Evolutionary conservation across 2,888 invertebrate genomes (phyloP).

Genomic region (Nephrotoma guestfalica): DNA sequence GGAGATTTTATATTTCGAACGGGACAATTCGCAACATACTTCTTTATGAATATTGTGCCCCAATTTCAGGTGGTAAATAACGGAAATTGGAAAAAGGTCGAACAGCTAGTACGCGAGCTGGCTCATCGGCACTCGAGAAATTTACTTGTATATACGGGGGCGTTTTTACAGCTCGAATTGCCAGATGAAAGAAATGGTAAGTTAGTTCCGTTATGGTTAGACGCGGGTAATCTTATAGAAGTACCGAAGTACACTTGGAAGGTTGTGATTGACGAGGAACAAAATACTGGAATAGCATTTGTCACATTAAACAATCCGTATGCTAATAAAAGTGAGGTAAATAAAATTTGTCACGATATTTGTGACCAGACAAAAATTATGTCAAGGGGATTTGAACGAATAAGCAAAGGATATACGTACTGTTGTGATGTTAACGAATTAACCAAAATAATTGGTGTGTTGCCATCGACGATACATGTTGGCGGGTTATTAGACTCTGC

Average conservation of each 20-base stretch:
- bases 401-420: slow-evolving; percentile 18
- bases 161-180: slow-evolving; percentile 29
- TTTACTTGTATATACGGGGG: slow-evolving; percentile 33
- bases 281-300: slow-evolving; percentile 30
- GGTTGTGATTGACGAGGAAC: slow-evolving; percentile 29
- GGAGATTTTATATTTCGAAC: slow-evolving; percentile 36
- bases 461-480: neutral
- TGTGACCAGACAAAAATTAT: slow-evolving; percentile 12
- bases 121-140: slow-evolving; percentile 25
- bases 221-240: slow-evolving; percentile 23
- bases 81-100: slow-evolving; percentile 37
- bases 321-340: slow-evolving; percentile 9
- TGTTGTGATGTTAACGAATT: slow-evolving; percentile 14
- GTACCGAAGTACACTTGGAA: slow-evolving; percentile 36
- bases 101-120: slow-evolving; percentile 28
- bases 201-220: slow-evolving; percentile 15
- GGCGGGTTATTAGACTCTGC: neutral
- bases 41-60: slow-evolving; percentile 35
- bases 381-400: slow-evolving; percentile 11
- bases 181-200: slow-evolving; percentile 17
- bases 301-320: slow-evolving; percentile 36
- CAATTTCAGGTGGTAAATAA: slow-evolving; percentile 37
- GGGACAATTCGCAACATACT: slow-evolving; percentile 36
- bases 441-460: slow-evolving; percentile 4
- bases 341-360: slow-evolving; percentile 18